Evolutionary conservation across 2,797 vertebrate genomes (phyloP).

Genomic region (Phrynocephalus vlangalii): DNA sequence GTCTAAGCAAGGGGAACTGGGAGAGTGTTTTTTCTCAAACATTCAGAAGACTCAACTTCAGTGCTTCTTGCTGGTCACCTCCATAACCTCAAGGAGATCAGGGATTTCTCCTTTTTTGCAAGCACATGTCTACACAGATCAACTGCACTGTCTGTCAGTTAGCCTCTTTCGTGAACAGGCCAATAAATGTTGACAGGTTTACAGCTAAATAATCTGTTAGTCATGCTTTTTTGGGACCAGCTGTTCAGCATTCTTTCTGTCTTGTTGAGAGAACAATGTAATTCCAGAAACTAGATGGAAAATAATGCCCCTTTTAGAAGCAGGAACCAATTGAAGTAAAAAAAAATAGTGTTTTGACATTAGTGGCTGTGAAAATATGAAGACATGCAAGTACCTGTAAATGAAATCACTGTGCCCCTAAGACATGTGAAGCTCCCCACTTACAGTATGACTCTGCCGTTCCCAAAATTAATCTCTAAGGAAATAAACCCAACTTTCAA

Average conservation of each 20-base stretch:
- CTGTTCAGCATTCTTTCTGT: slow-evolving; percentile 22
- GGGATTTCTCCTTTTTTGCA: slow-evolving; percentile 39
- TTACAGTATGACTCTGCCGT: neutral
- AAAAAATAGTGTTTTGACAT: slow-evolving; percentile 38
- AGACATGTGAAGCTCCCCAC: neutral
- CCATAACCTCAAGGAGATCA: slow-evolving; percentile 36
- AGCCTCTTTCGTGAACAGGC: slow-evolving; percentile 43
- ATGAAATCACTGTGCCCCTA: neutral
- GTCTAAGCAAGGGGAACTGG: slow-evolving; percentile 22
- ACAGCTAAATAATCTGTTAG: slow-evolving; percentile 50
- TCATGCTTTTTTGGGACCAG: slow-evolving; percentile 38
- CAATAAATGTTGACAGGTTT: slow-evolving; percentile 57
- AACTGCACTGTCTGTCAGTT: slow-evolving; percentile 46
- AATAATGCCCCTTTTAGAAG: slow-evolving; percentile 36
- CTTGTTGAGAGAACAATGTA: slow-evolving; percentile 53
- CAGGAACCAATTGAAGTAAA: slow-evolving; percentile 33
- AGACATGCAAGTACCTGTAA: slow-evolving; percentile 24
- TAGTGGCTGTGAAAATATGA: slow-evolving; percentile 9
- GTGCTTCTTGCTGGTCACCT: slow-evolving; percentile 21
- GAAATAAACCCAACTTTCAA: neutral
- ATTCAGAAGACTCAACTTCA: slow-evolving; percentile 31
- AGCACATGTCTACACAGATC: slow-evolving; percentile 41
- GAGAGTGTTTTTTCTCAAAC: neutral
- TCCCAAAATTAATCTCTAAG: neutral
- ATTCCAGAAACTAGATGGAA: slow-evolving; percentile 48